phyloP scores from a whole-genome alignment of 2,888 invertebrate genomes.

The Athalia circularis region DNA sequence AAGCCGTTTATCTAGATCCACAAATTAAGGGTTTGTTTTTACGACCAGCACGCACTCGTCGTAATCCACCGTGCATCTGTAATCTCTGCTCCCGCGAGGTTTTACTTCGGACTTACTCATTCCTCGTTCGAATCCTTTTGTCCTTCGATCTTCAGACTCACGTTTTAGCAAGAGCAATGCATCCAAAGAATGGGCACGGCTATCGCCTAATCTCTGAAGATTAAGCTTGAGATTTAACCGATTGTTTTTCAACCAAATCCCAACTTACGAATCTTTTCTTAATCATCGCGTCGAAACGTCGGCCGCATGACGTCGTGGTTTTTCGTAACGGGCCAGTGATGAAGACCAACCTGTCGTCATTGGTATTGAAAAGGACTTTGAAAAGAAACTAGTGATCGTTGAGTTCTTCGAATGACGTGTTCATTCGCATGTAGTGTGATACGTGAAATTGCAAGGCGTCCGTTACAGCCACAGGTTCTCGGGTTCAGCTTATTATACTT shows the following conservation, averaged over 20 bases:
- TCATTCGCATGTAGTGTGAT: too few relatives aligned
- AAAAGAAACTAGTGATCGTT: too few relatives aligned
- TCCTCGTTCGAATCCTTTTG: conserved; percentile 32
- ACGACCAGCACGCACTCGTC: conserved; percentile 45
- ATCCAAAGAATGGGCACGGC: conserved; percentile 34
- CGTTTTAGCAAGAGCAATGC: conserved; percentile 32
- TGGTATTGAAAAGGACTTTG: neutral
- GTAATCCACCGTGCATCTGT: conserved; percentile 46
- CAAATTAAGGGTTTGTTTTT: conserved; percentile 48
- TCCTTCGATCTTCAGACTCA: conserved; percentile 34
- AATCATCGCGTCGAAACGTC: neutral
- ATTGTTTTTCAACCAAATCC: conserved; percentile 33
- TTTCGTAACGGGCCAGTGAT: neutral
- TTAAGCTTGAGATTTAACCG: conserved; percentile 29
- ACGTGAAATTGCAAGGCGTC: too few relatives aligned
- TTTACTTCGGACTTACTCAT: conserved; percentile 35
- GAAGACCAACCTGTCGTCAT: neutral
- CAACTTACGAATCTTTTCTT: conserved; percentile 14
- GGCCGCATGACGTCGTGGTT: conserved; percentile 17
- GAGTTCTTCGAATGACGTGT: too few relatives aligned
- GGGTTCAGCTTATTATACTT: neutral
- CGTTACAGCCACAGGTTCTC: too few relatives aligned
- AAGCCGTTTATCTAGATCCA: conserved; percentile 46
- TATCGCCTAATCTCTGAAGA: conserved; percentile 18
- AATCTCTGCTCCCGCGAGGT: conserved; percentile 42